Conservation (phyloP, 2,797 vertebrate genomes). For the Crenichthys baileyi region DNA sequence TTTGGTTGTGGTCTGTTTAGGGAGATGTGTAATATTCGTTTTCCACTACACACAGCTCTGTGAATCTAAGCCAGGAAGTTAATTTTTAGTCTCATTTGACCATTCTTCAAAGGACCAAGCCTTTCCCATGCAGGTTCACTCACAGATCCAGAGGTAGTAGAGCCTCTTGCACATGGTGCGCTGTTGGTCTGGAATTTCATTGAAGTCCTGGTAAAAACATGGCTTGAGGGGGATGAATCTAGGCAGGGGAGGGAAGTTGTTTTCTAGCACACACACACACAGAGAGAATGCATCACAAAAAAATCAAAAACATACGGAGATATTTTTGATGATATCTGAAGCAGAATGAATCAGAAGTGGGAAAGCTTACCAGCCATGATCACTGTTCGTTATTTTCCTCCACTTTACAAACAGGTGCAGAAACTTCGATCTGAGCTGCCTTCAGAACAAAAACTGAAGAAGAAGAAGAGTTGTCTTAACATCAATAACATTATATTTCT, state of each 20-base stretch:
- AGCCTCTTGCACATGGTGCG: slow-evolving; percentile 90
- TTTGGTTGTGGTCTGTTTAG: no score
- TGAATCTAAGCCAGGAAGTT: no score
- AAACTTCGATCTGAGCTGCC: slow-evolving; percentile 45
- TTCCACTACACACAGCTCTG: no score
- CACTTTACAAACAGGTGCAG: slow-evolving; percentile 44
- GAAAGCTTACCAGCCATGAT: slow-evolving; percentile 80
- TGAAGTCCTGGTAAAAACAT: slow-evolving; percentile 95
- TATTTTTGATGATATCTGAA: slow-evolving; percentile 19
- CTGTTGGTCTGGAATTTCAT: slow-evolving; percentile 91
- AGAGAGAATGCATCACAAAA: slow-evolving; percentile 16
- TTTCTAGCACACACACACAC: slow-evolving; percentile 71
- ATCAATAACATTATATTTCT: neutral
- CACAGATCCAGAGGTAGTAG: slow-evolving; percentile 95
- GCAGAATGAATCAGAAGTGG: neutral
- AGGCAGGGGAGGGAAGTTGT: slow-evolving; percentile 96
- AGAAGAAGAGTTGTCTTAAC: slow-evolving; percentile 31
- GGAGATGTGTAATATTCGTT: no score
- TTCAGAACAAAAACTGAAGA: slow-evolving; percentile 48
- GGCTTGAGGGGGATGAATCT: slow-evolving; percentile 92
- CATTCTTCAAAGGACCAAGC: slow-evolving; percentile 1
- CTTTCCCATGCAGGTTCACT: slow-evolving; percentile 58
- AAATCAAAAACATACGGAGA: slow-evolving; percentile 18
- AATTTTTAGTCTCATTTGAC: no score
- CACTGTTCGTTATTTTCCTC: slow-evolving; percentile 38